Conservation (phyloP, 2,888 invertebrate genomes). For the Sussaba pulchella region DNA sequence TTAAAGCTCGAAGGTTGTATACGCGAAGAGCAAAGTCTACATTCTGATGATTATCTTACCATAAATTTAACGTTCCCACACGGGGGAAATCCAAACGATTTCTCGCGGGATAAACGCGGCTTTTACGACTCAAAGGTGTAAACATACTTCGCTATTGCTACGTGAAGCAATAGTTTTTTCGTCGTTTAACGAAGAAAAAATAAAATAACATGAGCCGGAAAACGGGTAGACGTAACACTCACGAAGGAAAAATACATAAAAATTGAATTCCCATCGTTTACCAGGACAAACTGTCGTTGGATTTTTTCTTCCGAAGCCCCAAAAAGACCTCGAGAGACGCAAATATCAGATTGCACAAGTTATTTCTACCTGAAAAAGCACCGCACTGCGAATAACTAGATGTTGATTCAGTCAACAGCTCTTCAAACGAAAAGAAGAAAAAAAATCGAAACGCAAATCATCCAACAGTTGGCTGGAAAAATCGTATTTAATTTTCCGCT, state of each 20-base stretch:
- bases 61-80: slow-evolving; percentile 13
- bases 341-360: not conserved
- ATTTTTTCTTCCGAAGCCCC: too few relatives aligned
- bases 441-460: not conserved
- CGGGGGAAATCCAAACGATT: slow-evolving; percentile 16
- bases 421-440: not conserved
- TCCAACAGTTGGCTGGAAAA: not conserved
- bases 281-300: not conserved
- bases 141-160: not conserved
- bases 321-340: not conserved
- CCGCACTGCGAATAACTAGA: not conserved
- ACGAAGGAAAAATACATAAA: slow-evolving; percentile 14
- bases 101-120: slow-evolving; percentile 23
- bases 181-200: slow-evolving; percentile 41
- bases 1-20: not conserved
- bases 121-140: not conserved
- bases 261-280: slow-evolving; percentile 7
- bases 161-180: slow-evolving; percentile 30
- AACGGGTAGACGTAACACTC: not conserved
- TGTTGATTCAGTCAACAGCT: too few relatives aligned
- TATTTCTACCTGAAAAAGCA: not conserved
- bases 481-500: not conserved
- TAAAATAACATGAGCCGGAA: slow-evolving; percentile 13
- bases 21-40: not conserved
- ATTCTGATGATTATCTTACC: slow-evolving; percentile 8